Conservation (phyloP, 2,113 vertebrate species). For the Bujurquina vittata region DNA sequence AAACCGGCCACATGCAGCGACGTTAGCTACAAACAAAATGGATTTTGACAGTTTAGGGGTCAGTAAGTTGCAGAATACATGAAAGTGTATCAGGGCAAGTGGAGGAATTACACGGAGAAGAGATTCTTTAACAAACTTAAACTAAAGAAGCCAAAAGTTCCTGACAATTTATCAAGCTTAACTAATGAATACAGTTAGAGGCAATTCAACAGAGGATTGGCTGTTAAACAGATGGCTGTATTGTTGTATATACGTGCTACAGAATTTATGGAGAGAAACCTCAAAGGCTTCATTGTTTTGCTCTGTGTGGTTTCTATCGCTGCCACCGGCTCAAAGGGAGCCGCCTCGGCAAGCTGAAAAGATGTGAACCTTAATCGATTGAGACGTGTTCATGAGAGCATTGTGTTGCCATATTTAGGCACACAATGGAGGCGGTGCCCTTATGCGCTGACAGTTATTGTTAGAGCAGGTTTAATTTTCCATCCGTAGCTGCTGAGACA, state of each 20-base stretch:
- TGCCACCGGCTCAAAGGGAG: background rate
- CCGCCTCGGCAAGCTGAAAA: background rate
- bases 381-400: background rate
- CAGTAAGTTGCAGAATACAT: background rate
- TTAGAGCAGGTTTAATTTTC: background rate
- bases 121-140: background rate
- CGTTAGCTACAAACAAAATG: too few species aligned
- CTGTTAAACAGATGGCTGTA: background rate
- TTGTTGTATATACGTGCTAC: background rate
- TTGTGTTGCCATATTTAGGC: background rate
- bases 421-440: background rate
- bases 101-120: background rate
- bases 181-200: background rate
- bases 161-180: background rate
- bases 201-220: accelerated
- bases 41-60: background rate
- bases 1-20: too few species aligned
- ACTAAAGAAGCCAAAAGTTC: background rate
- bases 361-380: background rate
- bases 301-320: background rate
- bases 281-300: background rate
- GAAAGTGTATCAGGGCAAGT: too few species aligned
- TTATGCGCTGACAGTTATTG: background rate
- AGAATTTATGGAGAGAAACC: background rate
- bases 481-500: background rate